phyloP scores from a whole-genome alignment of 2,797 vertebrate genomes.

The Macrochelys suwanniensis region DNA sequence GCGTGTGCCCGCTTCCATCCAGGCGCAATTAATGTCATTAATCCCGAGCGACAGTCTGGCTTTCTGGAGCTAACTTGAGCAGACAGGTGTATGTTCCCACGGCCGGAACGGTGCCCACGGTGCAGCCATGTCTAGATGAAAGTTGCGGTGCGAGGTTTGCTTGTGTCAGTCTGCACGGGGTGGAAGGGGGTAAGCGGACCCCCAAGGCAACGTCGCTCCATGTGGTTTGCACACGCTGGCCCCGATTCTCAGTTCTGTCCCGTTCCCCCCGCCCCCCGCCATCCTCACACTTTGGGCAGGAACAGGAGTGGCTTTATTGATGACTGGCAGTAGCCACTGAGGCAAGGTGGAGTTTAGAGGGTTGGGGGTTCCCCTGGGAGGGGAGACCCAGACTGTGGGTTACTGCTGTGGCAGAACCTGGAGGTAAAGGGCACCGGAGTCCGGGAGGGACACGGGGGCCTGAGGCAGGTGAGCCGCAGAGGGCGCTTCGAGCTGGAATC shows the following conservation, averaged over 20 bases:
- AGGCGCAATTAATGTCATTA: constrained; percentile 69
- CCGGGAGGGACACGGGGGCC: too few relatives aligned
- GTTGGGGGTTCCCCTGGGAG: too few relatives aligned
- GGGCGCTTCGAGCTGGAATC: too few relatives aligned
- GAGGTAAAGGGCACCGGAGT: too few relatives aligned
- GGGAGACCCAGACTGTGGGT: too few relatives aligned
- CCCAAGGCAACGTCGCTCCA: not conserved
- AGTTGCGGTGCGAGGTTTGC: not conserved
- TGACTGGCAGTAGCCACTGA: too few relatives aligned
- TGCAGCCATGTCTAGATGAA: not conserved
- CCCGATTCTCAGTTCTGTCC: not conserved
- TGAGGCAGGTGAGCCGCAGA: too few relatives aligned
- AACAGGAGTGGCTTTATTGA: not conserved
- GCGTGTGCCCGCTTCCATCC: constrained; percentile 50
- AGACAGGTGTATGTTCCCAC: constrained; percentile 6
- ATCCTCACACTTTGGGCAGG: not conserved
- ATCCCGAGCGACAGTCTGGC: constrained; percentile 19
- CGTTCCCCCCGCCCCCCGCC: not conserved
- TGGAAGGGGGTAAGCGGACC: not conserved
- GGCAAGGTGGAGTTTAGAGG: too few relatives aligned
- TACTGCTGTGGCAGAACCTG: too few relatives aligned
- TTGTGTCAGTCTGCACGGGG: not conserved
- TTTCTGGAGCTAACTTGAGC: not conserved
- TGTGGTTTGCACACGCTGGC: not conserved
- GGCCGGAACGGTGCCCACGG: accelerated